These are phyloP conservation scores for Palythoa grandiflora DNA, from an alignment of 92 coral and sea anemone genomes.

Conservation along the genomic window DNA sequence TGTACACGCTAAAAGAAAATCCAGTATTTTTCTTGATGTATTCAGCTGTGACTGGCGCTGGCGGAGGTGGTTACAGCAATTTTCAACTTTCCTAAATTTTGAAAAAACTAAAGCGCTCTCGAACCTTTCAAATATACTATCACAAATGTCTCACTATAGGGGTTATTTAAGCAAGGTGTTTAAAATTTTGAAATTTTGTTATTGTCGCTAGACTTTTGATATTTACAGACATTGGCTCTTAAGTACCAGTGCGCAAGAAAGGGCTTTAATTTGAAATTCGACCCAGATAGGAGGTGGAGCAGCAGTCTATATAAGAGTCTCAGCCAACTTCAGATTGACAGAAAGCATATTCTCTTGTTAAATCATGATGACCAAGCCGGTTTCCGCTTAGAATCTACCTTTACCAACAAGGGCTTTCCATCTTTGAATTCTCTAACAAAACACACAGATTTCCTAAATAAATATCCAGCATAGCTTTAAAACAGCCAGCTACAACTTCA, in stretches of 20 bases:
- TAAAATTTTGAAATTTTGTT: too few relatives aligned
- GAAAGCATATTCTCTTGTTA: too few relatives aligned
- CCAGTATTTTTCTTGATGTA: too few relatives aligned
- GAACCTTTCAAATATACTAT: too few relatives aligned
- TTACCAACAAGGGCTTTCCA: conserved; percentile 65
- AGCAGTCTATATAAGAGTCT: conserved; percentile 57
- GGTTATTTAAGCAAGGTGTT: too few relatives aligned
- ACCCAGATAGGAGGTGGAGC: conserved; percentile 71
- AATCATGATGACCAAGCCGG: conserved; percentile 65
- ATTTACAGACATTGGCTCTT: neutral
- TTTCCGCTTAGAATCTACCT: conserved; percentile 63
- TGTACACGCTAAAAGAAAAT: too few relatives aligned
- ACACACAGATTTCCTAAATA: conserved; percentile 70
- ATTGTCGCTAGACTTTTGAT: too few relatives aligned
- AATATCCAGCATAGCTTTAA: conserved; percentile 62
- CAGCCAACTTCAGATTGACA: conserved; percentile 47
- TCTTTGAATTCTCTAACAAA: conserved; percentile 60
- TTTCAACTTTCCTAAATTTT: too few relatives aligned
- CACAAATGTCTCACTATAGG: too few relatives aligned
- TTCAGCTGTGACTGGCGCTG: too few relatives aligned
- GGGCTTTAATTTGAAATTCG: conserved; percentile 60
- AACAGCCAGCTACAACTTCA: conserved; percentile 72
- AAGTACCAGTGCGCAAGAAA: conserved; percentile 68
- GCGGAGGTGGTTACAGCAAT: too few relatives aligned
- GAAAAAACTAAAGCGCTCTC: too few relatives aligned